A percentile compares a stretch with the other conserved stretches of the same genome.
phyloP scores from a whole-genome alignment of 2,797 vertebrate species.

The Hipposideros larvatus region DNA sequence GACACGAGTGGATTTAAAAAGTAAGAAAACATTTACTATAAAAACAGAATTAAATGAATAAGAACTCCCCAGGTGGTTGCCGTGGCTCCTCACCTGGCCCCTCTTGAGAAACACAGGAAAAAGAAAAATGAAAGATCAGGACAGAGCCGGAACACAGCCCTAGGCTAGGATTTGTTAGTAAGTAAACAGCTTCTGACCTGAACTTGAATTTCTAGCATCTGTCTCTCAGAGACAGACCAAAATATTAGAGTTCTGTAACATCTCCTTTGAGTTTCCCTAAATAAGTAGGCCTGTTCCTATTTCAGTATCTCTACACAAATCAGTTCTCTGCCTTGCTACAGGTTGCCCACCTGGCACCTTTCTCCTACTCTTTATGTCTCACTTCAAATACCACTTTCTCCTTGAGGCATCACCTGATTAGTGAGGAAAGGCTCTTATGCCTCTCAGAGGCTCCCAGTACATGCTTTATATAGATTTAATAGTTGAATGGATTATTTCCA shows the following conservation, averaged over 20 bases:
- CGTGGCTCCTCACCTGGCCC: constrained; percentile 60
- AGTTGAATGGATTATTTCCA: neutral
- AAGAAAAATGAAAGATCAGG: constrained; percentile 64
- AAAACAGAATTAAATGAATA: constrained; percentile 19
- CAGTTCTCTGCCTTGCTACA: neutral
- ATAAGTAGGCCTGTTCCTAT: neutral
- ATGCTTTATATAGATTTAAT: neutral
- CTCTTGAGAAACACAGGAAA: constrained; percentile 71
- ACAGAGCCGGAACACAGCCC: constrained; percentile 53
- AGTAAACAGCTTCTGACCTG: constrained; percentile 77
- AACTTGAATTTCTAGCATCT: constrained; percentile 64
- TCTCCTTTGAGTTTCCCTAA: constrained; percentile 3
- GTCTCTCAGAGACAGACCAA: constrained; percentile 6
- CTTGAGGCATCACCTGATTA: neutral
- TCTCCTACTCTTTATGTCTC: neutral
- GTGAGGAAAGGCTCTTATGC: neutral
- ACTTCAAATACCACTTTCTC: neutral
- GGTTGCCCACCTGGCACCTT: neutral
- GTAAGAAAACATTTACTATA: neutral
- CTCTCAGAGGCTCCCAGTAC: neutral
- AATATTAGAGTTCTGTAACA: neutral
- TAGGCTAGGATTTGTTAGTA: constrained; percentile 71
- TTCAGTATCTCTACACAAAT: neutral
- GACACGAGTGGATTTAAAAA: constrained; percentile 51
- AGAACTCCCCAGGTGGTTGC: neutral